A percentile compares a stretch with the other conserved stretches of the same genome.
These are phyloP conservation scores for Cheumatopsyche charites DNA, from an alignment of 1,140 invertebrate species.

Conservation along the genomic window DNA sequence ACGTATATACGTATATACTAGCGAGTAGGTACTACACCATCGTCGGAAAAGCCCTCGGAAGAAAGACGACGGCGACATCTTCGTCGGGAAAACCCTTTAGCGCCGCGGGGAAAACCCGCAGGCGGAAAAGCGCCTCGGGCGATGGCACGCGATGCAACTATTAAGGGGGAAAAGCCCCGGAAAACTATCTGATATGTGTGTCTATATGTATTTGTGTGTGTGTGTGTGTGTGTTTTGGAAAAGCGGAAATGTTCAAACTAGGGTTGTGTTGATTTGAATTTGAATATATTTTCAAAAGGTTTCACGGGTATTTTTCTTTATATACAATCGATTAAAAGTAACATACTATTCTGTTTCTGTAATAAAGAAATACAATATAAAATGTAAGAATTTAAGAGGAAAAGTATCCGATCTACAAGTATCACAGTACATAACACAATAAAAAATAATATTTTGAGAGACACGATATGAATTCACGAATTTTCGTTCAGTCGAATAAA, in stretches of 20 bases:
- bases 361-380: neutral
- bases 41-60: neutral
- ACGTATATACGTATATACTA: neutral
- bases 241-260: no score
- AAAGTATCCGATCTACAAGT: no score
- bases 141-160: slow-evolving; percentile 20
- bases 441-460: no score
- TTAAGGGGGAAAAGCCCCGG: neutral
- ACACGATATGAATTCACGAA: no score
- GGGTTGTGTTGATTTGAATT: no score
- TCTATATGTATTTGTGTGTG: neutral
- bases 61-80: neutral
- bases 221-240: neutral
- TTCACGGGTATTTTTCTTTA: no score
- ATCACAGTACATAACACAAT: no score
- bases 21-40: neutral
- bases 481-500: no score
- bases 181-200: neutral
- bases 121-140: neutral
- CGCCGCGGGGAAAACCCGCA: neutral
- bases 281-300: no score
- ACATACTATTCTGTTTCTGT: no score
- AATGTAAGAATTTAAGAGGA: neutral
- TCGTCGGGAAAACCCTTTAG: neutral
- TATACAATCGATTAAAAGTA: no score